Percentiles rank a stretch among this genome's conserved stretches.
These are phyloP conservation scores for Bombus impatiens DNA, from an alignment of 1,140 invertebrate species.

Conservation along the genomic window DNA sequence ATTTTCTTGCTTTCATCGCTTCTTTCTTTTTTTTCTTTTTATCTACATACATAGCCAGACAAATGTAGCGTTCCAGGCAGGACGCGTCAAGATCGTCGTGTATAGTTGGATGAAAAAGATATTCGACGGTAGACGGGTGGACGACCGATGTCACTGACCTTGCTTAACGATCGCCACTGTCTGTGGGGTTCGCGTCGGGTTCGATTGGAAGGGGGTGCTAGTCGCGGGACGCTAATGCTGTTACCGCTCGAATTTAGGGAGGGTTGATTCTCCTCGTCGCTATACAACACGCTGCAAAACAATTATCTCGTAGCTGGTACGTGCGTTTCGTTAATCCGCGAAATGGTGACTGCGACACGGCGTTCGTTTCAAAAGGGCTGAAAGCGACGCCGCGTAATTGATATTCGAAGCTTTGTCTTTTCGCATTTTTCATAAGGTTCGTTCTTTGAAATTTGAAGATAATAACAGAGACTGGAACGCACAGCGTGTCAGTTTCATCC, in stretches of 20 bases:
- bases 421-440: neutral
- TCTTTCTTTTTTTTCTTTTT: neutral
- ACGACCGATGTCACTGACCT: slow-evolving; percentile 73
- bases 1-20: neutral
- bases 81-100: neutral
- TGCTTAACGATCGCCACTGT: slow-evolving; percentile 68
- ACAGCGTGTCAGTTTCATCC: too few relatives aligned
- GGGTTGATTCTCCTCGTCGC: slow-evolving; percentile 13
- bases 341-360: neutral
- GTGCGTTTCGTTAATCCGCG: neutral
- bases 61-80: neutral
- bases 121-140: slow-evolving; percentile 64
- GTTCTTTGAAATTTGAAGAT: too few relatives aligned
- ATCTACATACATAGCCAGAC: neutral
- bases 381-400: neutral
- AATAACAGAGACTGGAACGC: too few relatives aligned
- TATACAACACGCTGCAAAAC: neutral
- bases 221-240: slow-evolving; percentile 24
- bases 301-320: neutral
- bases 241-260: slow-evolving; percentile 27
- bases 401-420: neutral
- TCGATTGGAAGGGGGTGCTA: slow-evolving; percentile 31
- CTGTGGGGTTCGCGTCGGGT: slow-evolving; percentile 47
- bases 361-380: too few relatives aligned
- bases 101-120: slow-evolving; percentile 49